Evolutionary conservation across 2,797 vertebrate species (phyloP).

Genomic region (Pseudomugil gertrudae): DNA sequence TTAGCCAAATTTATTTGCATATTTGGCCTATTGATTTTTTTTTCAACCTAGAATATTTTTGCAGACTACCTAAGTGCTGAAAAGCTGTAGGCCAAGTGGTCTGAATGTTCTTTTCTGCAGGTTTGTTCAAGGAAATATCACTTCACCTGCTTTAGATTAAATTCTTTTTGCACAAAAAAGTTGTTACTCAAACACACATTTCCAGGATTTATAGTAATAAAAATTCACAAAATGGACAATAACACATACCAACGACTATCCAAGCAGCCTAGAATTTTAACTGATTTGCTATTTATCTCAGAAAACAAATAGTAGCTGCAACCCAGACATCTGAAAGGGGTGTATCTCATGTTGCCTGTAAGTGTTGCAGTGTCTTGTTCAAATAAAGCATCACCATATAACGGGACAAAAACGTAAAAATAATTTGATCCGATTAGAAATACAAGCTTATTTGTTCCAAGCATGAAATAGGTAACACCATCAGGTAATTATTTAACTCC

Average conservation of each 20-base stretch:
- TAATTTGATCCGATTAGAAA: conserved; percentile 69
- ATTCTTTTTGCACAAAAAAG: conserved; percentile 32
- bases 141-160: conserved; percentile 9
- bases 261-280: conserved; percentile 72
- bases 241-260: conserved; percentile 55
- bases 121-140: conserved; percentile 51
- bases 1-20: conserved; percentile 35
- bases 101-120: conserved; percentile 26
- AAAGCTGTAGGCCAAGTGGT: conserved; percentile 17
- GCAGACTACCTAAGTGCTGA: conserved; percentile 23
- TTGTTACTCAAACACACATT: conserved; percentile 30
- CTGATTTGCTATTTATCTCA: conserved; percentile 74
- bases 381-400: conserved; percentile 51
- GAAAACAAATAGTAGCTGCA: conserved; percentile 64
- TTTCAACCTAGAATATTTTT: conserved; percentile 19
- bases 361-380: conserved; percentile 58
- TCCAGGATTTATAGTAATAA: conserved; percentile 70
- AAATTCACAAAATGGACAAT: conserved; percentile 63
- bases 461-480: conserved; percentile 69
- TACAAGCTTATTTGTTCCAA: conserved; percentile 58
- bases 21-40: conserved; percentile 16
- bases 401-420: conserved; percentile 60
- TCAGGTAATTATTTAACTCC: conserved; percentile 72
- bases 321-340: conserved; percentile 68
- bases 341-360: conserved; percentile 63